Conservation (phyloP, 64 coral and sea anemone species). For the Dendrophyllia cribrosa region DNA sequence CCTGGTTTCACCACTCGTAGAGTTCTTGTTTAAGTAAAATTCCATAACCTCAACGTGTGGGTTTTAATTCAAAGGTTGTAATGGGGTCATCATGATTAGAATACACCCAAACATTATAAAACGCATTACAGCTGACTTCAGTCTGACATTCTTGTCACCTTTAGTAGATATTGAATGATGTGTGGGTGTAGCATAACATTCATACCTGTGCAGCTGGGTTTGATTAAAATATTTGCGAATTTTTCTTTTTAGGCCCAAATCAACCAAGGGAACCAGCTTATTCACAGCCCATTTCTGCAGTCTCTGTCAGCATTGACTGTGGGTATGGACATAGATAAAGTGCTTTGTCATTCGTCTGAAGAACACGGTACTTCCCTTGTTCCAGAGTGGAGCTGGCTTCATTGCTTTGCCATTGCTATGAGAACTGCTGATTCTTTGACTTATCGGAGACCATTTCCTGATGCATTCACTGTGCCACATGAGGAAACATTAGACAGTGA, state of each 20-base stretch:
- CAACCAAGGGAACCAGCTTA: constrained; percentile 82
- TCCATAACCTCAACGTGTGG: no score
- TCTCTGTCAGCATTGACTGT: constrained; percentile 72
- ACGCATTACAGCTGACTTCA: no score
- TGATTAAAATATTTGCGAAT: neutral
- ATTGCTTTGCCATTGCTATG: constrained; percentile 57
- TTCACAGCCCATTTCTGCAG: constrained; percentile 86
- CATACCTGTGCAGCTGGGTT: no score
- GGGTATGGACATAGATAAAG: constrained; percentile 72
- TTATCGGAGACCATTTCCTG: constrained; percentile 67
- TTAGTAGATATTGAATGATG: no score
- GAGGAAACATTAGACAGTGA: constrained; percentile 77
- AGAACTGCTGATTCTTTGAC: constrained; percentile 79
- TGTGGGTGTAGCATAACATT: no score
- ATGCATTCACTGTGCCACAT: constrained; percentile 67
- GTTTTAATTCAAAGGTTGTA: no score
- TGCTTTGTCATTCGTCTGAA: constrained; percentile 57
- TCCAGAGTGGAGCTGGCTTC: constrained; percentile 87
- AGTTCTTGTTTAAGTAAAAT: no score
- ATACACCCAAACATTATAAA: no score
- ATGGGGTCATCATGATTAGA: no score
- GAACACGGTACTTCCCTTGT: neutral
- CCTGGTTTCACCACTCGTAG: no score
- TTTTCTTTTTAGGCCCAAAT: constrained; percentile 49
- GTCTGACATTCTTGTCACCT: no score